Conservation (phyloP, 37 sponge, comb jelly and placozoan genomes). For the Oopsacas minuta region DNA sequence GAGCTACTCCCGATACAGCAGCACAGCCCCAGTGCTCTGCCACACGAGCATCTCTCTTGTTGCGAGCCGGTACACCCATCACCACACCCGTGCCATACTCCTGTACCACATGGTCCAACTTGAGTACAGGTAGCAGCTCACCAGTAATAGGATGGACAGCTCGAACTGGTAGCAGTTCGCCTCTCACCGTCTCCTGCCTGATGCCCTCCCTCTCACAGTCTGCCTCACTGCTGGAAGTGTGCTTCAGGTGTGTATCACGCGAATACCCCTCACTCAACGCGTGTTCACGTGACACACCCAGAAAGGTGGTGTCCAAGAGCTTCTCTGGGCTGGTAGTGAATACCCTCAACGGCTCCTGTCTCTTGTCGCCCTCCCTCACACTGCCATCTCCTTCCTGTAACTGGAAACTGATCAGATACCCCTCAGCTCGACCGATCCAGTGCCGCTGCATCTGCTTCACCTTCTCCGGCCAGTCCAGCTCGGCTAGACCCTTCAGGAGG, state of each 20-base stretch:
- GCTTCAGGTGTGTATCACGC: too few species aligned
- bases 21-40: neutral
- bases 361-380: neutral
- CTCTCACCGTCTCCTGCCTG: neutral
- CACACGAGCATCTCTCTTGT: conserved; percentile 11
- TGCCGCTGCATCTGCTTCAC: conserved; percentile 23
- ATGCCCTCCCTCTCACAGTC: neutral
- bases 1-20: neutral
- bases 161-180: neutral
- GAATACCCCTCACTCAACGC: neutral
- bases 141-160: conserved; percentile 25
- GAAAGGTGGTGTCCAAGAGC: neutral
- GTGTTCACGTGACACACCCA: neutral
- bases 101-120: conserved; percentile 11
- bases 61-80: conserved; percentile 22
- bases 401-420: conserved; percentile 16
- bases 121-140: conserved; percentile 9
- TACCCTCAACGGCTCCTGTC: neutral
- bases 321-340: neutral
- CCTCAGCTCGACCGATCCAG: conserved; percentile 21
- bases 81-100: conserved; percentile 23
- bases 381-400: neutral
- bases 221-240: too few species aligned
- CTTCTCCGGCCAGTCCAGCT: conserved; percentile 31
- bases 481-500: conserved; percentile 18